phyloP scores from a whole-genome alignment of 2,113 vertebrate species.

The Oxyruncus cristatus region DNA sequence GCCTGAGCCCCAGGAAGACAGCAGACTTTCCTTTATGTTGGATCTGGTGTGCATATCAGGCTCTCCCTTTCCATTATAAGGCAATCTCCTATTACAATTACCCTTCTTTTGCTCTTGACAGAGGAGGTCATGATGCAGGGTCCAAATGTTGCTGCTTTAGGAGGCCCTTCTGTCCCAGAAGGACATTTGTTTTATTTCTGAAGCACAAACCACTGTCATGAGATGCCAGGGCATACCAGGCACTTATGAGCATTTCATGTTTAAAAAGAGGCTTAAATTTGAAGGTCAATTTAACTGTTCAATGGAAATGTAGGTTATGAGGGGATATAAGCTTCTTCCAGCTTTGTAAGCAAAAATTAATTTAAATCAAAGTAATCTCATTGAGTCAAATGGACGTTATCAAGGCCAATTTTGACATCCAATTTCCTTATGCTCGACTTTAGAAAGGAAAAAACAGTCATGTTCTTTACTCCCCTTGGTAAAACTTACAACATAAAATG shows the following conservation, averaged over 20 bases:
- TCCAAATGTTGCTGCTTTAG: neutral
- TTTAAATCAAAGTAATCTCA: neutral
- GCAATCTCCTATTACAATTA: neutral
- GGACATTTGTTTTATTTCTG: neutral
- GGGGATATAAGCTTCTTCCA: neutral
- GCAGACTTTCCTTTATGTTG: neutral
- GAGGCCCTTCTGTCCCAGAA: neutral
- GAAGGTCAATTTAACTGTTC: neutral
- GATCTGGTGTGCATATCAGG: neutral
- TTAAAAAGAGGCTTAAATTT: neutral
- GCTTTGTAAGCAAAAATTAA: neutral
- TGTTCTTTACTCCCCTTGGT: neutral
- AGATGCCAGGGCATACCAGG: neutral
- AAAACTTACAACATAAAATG: neutral
- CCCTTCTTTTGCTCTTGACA: neutral
- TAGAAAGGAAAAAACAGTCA: neutral
- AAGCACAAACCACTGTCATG: neutral
- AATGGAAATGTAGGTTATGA: neutral
- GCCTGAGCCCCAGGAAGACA: neutral
- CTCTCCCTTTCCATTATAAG: rapidly evolving
- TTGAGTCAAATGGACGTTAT: neutral
- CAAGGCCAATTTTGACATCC: neutral
- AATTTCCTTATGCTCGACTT: neutral
- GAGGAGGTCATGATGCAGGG: rapidly evolving
- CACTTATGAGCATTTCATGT: neutral